phyloP scores from a whole-genome alignment of 2,888 invertebrate genomes.

The Koerneria pararmatus region DNA sequence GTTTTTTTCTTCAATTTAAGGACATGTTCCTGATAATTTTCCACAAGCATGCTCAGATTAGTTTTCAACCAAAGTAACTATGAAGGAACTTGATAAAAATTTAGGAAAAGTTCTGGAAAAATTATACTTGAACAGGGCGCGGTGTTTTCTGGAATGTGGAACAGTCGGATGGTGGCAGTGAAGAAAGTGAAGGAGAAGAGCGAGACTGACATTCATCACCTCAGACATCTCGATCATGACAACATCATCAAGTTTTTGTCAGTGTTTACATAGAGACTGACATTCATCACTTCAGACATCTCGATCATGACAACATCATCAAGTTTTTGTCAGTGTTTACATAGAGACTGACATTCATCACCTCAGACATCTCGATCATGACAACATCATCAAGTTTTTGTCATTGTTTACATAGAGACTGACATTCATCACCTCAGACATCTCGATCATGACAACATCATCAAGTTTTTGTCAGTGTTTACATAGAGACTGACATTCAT shows the following conservation, averaged over 20 bases:
- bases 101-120: too few species aligned
- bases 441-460: constrained; percentile 90
- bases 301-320: constrained; percentile 91
- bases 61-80: too few species aligned
- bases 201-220: constrained; percentile 86
- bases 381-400: too few species aligned
- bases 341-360: too few species aligned
- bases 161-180: constrained; percentile 80
- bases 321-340: constrained; percentile 72
- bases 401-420: too few species aligned
- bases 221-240: constrained; percentile 86
- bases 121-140: too few species aligned
- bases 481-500: too few species aligned
- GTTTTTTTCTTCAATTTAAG: too few species aligned
- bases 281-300: constrained; percentile 81
- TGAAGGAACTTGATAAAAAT: too few species aligned
- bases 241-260: constrained; percentile 82
- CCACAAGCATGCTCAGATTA: too few species aligned
- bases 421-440: constrained; percentile 85
- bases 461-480: constrained; percentile 73
- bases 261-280: constrained; percentile 75
- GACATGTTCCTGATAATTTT: too few species aligned
- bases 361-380: too few species aligned
- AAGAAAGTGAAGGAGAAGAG: constrained; percentile 87
- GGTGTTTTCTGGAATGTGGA: constrained; percentile 75